Evolutionary conservation across 2,797 vertebrate genomes (phyloP), one percentile per base, ranked within the genome.

Genomic region (Moxostoma hubbsi): DNA sequence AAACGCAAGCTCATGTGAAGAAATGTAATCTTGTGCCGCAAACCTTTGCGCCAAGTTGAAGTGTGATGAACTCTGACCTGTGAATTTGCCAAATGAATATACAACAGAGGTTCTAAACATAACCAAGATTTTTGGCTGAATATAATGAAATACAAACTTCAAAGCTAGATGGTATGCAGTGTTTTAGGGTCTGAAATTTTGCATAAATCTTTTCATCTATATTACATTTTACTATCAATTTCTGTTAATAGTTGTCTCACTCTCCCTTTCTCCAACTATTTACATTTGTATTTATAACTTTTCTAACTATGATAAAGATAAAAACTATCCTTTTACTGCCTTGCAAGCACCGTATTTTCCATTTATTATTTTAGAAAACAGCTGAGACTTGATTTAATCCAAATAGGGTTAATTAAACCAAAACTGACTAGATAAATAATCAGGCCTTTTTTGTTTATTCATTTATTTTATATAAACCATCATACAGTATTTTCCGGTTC

Each of bases 361-460:
- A n/a, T n/a, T n/a, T n/a, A n/a, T n/a, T n/a, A n/a, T n/a, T n/a
- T n/a, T n/a, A n/a, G 51, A 77, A 47, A 49, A 43, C 50, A 49
- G 70, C 15, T 49, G 8, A 78, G 24, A 47, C 58, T 62, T 54
- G 75, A 77, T 61, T 43, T 12, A n/a, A 24, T 46, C n/a, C 76
- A 54, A 61, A 64, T 36, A 15, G 24, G 8, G n/a, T 47, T 54
- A 18, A 36, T 49, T 58, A 63, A 70, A 69, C 51, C 66, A 4
- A 64, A n/a, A 7, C 75, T 54, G 24, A 63, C 58, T 62, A 47
- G 24, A 54, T n/a, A 51, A 53, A 65, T 4, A 65, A 67, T 55
- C 62, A 47, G 9, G n/a, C 7, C 2, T 76, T 67, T 67, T 16
- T 15, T 61, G 4, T 36, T 36, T 36, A 36, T 36, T 36, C 4